Evolutionary conservation across 2,888 invertebrate genomes (phyloP).

Genomic region (Trypoxylon attenuatum): DNA sequence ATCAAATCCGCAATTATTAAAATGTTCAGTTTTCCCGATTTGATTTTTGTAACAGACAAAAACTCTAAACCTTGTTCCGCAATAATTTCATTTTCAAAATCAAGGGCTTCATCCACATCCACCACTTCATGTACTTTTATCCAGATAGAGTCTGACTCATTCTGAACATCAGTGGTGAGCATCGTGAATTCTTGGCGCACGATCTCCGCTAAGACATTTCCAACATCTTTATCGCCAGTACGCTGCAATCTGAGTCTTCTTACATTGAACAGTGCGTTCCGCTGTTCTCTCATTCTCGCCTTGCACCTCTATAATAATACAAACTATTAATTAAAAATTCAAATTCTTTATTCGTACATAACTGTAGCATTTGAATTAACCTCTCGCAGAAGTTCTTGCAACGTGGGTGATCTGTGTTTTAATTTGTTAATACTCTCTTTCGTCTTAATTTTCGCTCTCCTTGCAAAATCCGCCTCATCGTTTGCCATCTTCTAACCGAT

Average conservation of each 20-base stretch:
- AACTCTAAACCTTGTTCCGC: constrained; percentile 60
- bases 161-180: constrained; percentile 47
- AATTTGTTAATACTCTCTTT: constrained; percentile 60
- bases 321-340: background rate
- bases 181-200: constrained; percentile 64
- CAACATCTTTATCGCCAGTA: constrained; percentile 46
- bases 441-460: constrained; percentile 60
- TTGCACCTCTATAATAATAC: constrained; percentile 1
- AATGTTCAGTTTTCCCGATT: no score
- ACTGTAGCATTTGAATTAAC: constrained; percentile 53
- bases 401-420: constrained; percentile 69
- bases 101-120: constrained; percentile 58
- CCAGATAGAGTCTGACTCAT: constrained; percentile 14
- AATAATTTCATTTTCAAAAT: constrained; percentile 59
- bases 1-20: background rate
- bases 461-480: no score
- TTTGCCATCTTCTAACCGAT: no score
- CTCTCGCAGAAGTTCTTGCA: constrained; percentile 72
- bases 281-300: constrained; percentile 66
- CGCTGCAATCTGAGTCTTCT: constrained; percentile 55
- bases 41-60: no score
- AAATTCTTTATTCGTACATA: background rate
- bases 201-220: constrained; percentile 60
- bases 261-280: constrained; percentile 61
- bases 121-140: constrained; percentile 34